phyloP scores from a whole-genome alignment of 2,888 invertebrate genomes.

The Eulithis testata region DNA sequence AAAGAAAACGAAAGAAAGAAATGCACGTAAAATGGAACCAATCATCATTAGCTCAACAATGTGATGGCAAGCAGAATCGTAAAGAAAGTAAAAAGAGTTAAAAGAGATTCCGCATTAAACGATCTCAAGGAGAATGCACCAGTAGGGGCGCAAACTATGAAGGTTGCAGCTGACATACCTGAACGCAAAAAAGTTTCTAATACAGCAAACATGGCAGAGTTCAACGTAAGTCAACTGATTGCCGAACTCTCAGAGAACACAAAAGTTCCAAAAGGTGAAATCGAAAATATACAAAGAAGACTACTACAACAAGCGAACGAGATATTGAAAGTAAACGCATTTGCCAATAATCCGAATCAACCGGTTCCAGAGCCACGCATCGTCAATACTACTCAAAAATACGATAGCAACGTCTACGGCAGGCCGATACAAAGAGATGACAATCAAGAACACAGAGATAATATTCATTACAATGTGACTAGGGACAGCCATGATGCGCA shows the following conservation, averaged over 20 bases:
- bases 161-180: constrained; percentile 63
- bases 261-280: constrained; percentile 73
- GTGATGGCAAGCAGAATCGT: constrained; percentile 89
- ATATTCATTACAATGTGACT: constrained; percentile 19
- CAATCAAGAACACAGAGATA: constrained; percentile 29
- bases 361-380: constrained; percentile 61
- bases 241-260: constrained; percentile 77
- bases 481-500: constrained; percentile 68
- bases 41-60: constrained; percentile 79
- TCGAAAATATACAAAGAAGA: constrained; percentile 75
- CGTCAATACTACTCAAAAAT: constrained; percentile 69
- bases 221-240: constrained; percentile 75
- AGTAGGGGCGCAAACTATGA: constrained; percentile 53
- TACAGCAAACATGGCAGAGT: constrained; percentile 64
- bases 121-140: constrained; percentile 27
- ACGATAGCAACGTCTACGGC: constrained; percentile 64
- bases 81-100: constrained; percentile 89
- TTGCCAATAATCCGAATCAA: constrained; percentile 61
- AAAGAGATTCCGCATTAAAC: constrained; percentile 66
- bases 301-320: constrained; percentile 77
- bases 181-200: constrained; percentile 50
- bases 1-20: constrained; percentile 48
- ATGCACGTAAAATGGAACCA: constrained; percentile 49
- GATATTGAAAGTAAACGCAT: constrained; percentile 78
- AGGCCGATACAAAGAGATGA: constrained; percentile 64